Conservation (phyloP, 2,113 vertebrate species). For the Todiramphus chloris region DNA sequence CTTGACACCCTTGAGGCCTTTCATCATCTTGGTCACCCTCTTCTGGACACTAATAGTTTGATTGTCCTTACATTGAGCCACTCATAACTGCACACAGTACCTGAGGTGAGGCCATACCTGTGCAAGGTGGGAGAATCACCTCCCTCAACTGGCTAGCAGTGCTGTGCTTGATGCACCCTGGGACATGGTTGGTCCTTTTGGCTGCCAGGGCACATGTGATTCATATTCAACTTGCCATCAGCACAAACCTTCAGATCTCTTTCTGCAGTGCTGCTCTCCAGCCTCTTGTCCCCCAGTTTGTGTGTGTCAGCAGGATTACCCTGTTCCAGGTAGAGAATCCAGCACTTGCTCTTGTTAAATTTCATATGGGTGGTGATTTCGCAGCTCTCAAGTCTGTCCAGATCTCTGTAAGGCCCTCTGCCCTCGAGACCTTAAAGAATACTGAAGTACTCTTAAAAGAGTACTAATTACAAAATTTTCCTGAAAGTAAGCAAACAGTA, state of each 20-base stretch:
- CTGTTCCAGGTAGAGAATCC: background rate
- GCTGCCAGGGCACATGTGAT: background rate
- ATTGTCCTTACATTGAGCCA: background rate
- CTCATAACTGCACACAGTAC: background rate
- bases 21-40: background rate
- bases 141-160: rapidly evolving
- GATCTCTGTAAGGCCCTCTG: background rate
- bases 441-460: background rate
- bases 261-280: background rate
- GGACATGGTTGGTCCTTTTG: rapidly evolving
- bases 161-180: background rate
- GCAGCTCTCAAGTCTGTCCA: background rate
- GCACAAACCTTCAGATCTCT: background rate
- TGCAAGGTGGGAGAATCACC: background rate
- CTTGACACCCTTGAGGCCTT: background rate
- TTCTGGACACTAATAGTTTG: background rate
- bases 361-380: background rate
- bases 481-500: background rate
- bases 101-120: rapidly evolving
- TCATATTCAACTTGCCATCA: background rate
- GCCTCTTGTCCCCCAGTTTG: rapidly evolving
- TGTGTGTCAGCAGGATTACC: background rate
- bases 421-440: background rate
- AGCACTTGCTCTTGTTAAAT: background rate
- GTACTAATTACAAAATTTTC: background rate